A percentile compares a stretch with the other conserved stretches of the same genome.
These are phyloP conservation scores for Microtus richardsoni DNA, from an alignment of 2,113 vertebrate species.

Conservation along the genomic window DNA sequence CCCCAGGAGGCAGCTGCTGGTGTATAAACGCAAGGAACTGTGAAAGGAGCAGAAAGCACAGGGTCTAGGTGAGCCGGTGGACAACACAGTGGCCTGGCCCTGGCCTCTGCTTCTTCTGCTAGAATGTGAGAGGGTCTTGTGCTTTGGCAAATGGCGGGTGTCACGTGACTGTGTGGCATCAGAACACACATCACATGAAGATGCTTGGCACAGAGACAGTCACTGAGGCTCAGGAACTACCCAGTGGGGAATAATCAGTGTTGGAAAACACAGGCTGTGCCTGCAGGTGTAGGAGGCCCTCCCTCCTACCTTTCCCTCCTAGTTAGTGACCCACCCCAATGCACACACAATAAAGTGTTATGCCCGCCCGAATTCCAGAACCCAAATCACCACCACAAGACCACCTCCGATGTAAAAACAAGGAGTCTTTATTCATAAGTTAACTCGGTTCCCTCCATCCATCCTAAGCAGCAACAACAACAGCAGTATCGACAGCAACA, in stretches of 20 bases:
- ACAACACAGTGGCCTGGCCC: background rate
- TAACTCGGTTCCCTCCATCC: too few species aligned
- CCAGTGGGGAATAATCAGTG: accelerated
- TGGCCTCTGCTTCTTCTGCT: background rate
- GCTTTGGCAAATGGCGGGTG: slow-evolving; percentile 38
- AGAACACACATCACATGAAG: background rate
- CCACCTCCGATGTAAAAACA: too few species aligned
- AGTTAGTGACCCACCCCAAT: background rate
- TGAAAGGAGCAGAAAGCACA: accelerated
- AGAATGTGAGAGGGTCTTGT: background rate
- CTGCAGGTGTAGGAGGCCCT: background rate
- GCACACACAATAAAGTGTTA: background rate
- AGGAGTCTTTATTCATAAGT: too few species aligned
- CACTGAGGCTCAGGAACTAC: background rate
- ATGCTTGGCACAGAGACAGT: background rate
- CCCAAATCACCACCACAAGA: too few species aligned
- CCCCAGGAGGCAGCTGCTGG: accelerated
- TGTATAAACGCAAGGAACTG: accelerated
- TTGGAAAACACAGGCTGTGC: background rate
- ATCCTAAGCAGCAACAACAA: too few species aligned
- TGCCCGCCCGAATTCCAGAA: too few species aligned
- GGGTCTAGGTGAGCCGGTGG: background rate
- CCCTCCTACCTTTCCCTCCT: background rate
- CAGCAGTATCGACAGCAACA: too few species aligned
- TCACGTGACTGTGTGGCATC: background rate